phyloP scores from a whole-genome alignment of 1,140 invertebrate genomes.

The Holotrichia oblita region DNA sequence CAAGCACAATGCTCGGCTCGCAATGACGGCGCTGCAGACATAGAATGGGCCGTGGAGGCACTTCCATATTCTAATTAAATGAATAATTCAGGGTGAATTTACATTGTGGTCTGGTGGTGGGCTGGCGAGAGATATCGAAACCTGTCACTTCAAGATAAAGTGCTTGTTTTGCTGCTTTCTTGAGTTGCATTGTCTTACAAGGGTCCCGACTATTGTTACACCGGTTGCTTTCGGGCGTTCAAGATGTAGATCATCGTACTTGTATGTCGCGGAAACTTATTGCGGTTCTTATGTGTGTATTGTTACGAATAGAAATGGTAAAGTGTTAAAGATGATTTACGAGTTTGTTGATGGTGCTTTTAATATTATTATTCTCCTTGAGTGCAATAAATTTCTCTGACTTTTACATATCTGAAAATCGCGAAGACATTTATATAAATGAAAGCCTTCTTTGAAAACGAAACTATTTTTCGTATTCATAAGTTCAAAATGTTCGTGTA shows the following conservation, averaged over 20 bases:
- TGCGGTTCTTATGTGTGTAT: not conserved
- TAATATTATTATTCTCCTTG: too few species aligned
- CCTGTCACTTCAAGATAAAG: slow-evolving; percentile 44
- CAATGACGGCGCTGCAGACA: slow-evolving; percentile 15
- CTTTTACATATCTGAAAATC: too few species aligned
- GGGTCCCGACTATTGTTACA: slow-evolving; percentile 9
- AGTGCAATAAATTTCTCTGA: too few species aligned
- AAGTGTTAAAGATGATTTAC: too few species aligned
- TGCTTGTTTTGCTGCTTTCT: slow-evolving; percentile 40
- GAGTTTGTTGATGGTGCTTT: too few species aligned
- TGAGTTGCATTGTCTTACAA: slow-evolving; percentile 31
- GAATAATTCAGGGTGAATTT: slow-evolving; percentile 47
- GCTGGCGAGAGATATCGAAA: slow-evolving; percentile 40
- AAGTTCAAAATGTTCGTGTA: too few species aligned
- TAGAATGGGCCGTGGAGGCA: slow-evolving; percentile 33
- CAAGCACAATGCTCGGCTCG: not conserved
- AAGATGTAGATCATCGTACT: not conserved
- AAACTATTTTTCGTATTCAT: too few species aligned
- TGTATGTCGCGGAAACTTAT: not conserved
- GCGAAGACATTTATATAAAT: too few species aligned
- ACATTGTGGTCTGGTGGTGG: slow-evolving; percentile 41
- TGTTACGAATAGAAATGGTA: not conserved
- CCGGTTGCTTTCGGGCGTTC: slow-evolving; percentile 4
- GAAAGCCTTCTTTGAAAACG: too few species aligned
- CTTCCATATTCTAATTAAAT: slow-evolving; percentile 48